Percentiles rank a stretch among this genome's conserved stretches.
These are phyloP conservation scores for Cisticola juncidis DNA, from an alignment of 2,113 vertebrate genomes.

Conservation along the genomic window DNA sequence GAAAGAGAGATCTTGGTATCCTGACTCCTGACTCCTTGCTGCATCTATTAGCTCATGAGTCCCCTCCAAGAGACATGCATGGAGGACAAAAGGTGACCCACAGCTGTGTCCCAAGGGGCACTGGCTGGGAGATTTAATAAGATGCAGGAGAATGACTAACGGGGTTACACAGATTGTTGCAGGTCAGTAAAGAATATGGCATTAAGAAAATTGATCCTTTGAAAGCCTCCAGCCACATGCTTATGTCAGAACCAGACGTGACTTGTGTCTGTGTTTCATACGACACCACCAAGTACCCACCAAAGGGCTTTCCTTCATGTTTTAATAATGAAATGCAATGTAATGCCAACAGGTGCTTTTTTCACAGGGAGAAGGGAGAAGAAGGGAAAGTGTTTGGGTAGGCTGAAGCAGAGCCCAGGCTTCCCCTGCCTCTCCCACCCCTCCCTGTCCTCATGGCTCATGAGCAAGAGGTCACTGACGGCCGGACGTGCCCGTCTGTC, in stretches of 20 bases:
- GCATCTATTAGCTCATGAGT: slow-evolving; percentile 8
- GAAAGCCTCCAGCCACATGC: background rate
- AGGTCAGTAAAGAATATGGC: slow-evolving; percentile 40
- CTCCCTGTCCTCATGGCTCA: background rate
- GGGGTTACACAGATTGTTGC: slow-evolving; percentile 1
- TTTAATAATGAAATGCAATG: slow-evolving; percentile 78
- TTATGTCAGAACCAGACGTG: slow-evolving; percentile 32
- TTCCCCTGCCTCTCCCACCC: background rate
- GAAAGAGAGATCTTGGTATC: slow-evolving; percentile 11
- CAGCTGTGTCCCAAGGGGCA: background rate
- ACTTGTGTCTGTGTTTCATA: slow-evolving; percentile 52
- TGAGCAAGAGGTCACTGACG: background rate
- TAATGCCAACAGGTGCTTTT: slow-evolving; percentile 59
- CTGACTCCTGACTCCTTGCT: slow-evolving; percentile 32
- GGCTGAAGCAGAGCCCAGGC: slow-evolving; percentile 43
- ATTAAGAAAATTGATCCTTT: slow-evolving; percentile 42
- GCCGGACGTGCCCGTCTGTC: background rate
- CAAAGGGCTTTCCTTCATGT: slow-evolving; percentile 72
- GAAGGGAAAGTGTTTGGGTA: slow-evolving; percentile 40
- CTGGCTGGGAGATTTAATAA: background rate
- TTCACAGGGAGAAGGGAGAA: slow-evolving; percentile 58
- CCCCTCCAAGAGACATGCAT: background rate
- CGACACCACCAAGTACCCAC: slow-evolving; percentile 23
- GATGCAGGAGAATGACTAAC: background rate
- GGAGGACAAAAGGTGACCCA: slow-evolving; percentile 1